Percentiles rank a stretch among this genome's conserved stretches.
These are phyloP conservation scores for Epinephelus cyanopodus DNA, from an alignment of 2,113 vertebrate species.

Conservation along the genomic window DNA sequence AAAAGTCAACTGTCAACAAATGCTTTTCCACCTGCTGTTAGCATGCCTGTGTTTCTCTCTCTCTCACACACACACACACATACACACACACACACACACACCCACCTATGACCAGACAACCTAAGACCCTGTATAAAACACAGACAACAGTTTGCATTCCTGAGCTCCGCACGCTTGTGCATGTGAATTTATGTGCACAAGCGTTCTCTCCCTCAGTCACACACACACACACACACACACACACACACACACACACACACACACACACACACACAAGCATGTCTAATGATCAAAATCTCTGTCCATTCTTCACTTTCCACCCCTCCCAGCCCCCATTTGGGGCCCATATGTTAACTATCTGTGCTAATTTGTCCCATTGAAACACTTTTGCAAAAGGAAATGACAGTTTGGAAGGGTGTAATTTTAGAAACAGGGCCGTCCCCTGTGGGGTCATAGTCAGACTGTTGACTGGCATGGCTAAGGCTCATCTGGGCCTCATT, in stretches of 20 bases:
- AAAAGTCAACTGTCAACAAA: slow-evolving; percentile 73
- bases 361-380: slow-evolving; percentile 85
- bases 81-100: slow-evolving; percentile 11
- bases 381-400: slow-evolving; percentile 86
- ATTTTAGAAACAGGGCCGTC: slow-evolving; percentile 85
- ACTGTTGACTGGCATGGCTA: slow-evolving; percentile 67
- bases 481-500: slow-evolving; percentile 82
- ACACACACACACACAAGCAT: slow-evolving; percentile 37
- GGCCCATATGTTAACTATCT: slow-evolving; percentile 86
- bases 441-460: slow-evolving; percentile 80
- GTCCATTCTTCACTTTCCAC: slow-evolving; percentile 33
- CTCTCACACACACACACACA: slow-evolving; percentile 9
- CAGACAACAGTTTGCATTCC: slow-evolving; percentile 71
- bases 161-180: slow-evolving; percentile 33
- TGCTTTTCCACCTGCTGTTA: slow-evolving; percentile 75
- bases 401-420: slow-evolving; percentile 86
- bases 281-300: slow-evolving; percentile 51
- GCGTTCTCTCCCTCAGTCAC: background rate
- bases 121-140: slow-evolving; percentile 42
- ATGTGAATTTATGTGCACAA: slow-evolving; percentile 30
- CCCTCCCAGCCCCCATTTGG: slow-evolving; percentile 54
- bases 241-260: background rate
- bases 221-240: background rate
- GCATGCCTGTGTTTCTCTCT: slow-evolving; percentile 21
- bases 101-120: slow-evolving; percentile 30